These are phyloP conservation scores for Cynopterus sphinx DNA, from an alignment of 2,797 vertebrate genomes.

Conservation along the genomic window DNA sequence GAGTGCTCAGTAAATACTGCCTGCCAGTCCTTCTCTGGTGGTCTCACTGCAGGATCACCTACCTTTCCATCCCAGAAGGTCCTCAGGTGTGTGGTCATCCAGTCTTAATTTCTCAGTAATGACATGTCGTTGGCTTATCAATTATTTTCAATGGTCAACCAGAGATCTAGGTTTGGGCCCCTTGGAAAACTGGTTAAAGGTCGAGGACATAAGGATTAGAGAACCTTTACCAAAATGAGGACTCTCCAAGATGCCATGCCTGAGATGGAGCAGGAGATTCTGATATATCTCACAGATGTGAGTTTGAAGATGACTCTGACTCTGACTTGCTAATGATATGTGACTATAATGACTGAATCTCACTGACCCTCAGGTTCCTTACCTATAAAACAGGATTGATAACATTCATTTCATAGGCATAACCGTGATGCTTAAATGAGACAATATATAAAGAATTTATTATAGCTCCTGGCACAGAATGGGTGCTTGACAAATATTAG, in stretches of 20 bases:
- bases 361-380: not conserved
- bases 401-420: slow-evolving; percentile 1
- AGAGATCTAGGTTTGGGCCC: not conserved
- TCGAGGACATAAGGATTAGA: not conserved
- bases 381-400: not conserved
- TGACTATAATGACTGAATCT: not conserved
- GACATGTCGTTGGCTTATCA: not conserved
- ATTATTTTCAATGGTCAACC: not conserved
- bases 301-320: not conserved
- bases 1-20: not conserved
- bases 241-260: not conserved
- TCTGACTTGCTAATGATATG: not conserved
- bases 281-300: not conserved
- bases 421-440: not conserved
- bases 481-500: not conserved
- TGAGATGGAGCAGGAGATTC: not conserved
- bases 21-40: not conserved
- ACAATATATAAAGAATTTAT: not conserved
- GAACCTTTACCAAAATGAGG: not conserved
- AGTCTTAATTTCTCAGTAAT: not conserved
- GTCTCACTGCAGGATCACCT: not conserved
- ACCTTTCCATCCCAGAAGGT: not conserved
- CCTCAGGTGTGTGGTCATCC: not conserved
- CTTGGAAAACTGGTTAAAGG: not conserved
- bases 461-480: not conserved